Conservation (phyloP, 2,113 vertebrate genomes). For the Oryzias celebensis region DNA sequence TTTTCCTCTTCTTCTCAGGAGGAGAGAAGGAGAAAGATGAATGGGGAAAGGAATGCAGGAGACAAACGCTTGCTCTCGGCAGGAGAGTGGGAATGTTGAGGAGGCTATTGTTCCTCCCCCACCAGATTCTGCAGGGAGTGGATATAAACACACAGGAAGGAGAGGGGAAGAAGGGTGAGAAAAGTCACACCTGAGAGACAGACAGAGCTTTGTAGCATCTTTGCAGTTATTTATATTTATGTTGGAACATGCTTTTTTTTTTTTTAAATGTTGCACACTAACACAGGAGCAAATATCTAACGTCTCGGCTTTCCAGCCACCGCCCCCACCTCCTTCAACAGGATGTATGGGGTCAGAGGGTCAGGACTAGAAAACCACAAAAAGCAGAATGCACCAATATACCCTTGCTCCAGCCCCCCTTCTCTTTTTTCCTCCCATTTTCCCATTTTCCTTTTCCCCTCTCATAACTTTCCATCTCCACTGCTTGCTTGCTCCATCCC, state of each 20-base stretch:
- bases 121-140: conserved; percentile 51
- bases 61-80: conserved; percentile 72
- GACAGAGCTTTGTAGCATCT: conserved; percentile 6
- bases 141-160: conserved; percentile 54
- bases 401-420: conserved; percentile 57
- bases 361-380: conserved; percentile 68
- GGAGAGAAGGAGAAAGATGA: conserved; percentile 64
- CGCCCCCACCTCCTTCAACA: conserved; percentile 43
- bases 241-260: neutral
- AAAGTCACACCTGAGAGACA: conserved; percentile 62
- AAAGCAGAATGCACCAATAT: conserved; percentile 61
- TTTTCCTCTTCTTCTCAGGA: conserved; percentile 47
- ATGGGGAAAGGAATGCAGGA: conserved; percentile 75
- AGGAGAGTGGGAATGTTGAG: conserved; percentile 75
- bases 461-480: conserved; percentile 52
- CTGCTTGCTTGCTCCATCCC: conserved; percentile 9
- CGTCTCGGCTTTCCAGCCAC: conserved; percentile 55
- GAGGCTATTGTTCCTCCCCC: conserved; percentile 57
- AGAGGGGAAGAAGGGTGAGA: conserved; percentile 45
- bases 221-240: conserved; percentile 16
- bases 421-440: conserved; percentile 8
- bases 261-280: conserved; percentile 1
- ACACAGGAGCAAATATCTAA: conserved; percentile 49
- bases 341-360: conserved; percentile 73
- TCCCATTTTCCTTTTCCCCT: conserved; percentile 15